phyloP scores from a whole-genome alignment of 2,113 vertebrate species.

The Athene noctua region DNA sequence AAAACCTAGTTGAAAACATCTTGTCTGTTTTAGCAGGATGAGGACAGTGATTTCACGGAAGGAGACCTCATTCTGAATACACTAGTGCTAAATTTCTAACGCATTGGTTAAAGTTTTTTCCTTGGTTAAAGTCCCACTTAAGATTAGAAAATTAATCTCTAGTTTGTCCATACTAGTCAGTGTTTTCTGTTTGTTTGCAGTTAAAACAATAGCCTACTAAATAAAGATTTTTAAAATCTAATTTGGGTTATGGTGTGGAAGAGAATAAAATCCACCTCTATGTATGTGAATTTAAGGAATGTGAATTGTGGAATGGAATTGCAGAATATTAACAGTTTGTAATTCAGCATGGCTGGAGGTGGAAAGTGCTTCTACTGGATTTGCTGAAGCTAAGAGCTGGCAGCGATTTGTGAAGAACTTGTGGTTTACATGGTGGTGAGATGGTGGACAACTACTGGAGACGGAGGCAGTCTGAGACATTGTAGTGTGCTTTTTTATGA shows the following conservation, averaged over 20 bases:
- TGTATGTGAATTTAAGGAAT: neutral
- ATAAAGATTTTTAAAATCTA: neutral
- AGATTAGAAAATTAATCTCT: neutral
- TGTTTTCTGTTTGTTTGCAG: neutral
- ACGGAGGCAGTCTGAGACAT: neutral
- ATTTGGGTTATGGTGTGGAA: neutral
- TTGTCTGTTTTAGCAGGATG: neutral
- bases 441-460: neutral
- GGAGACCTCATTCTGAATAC: neutral
- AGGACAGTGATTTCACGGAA: neutral
- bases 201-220: neutral
- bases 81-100: neutral
- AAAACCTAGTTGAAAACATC: neutral
- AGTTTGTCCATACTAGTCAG: neutral
- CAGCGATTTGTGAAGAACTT: neutral
- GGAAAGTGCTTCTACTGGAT: neutral
- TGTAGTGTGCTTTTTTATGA: neutral
- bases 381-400: neutral
- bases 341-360: neutral
- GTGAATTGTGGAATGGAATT: neutral
- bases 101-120: neutral
- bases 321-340: neutral
- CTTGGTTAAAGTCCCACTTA: neutral
- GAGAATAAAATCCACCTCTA: neutral
- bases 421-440: neutral